Evolutionary conservation across 1,140 invertebrate species (phyloP), one percentile per base, ranked within the genome.

Genomic region (Trichogramma pretiosum): DNA sequence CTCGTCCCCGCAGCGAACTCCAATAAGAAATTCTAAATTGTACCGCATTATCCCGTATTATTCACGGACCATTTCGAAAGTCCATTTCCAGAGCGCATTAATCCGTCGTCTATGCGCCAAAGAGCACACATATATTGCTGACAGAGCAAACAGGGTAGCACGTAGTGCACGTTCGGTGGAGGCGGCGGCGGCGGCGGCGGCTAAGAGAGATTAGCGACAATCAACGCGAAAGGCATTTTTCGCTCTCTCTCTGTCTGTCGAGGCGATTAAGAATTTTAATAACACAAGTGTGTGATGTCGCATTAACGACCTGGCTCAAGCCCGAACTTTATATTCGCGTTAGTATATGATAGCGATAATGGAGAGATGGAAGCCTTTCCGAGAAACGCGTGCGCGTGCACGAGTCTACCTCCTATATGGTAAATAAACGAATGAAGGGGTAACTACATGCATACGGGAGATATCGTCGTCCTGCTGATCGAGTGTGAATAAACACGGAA

Each of bases 221-320:
- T 35, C 5, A 14, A 43, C 18, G 22, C 39, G 23, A n/a, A 39
- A 16, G 38, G 46, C 33, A 35, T 24, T 41, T 8, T 26, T 24
- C 19, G 26, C 36, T 39, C 18, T 37, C 36, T 47, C 59, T 62
- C 64, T 66, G 60, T 61, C 55, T 57, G 9, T 59, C 58, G 63
- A 65, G 64, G 61, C 63, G 64, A 60, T 67, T 59, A 67, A 60
- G 68, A 68, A 68, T 71, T 69, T 68, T 71, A 71, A 69, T 71
- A 68, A 69, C 64, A 60, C 57, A 57, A 52, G 58, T 45, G 55
- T 53, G 53, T 52, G 53, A 33, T 36, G 47, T 48, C 55, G 57
- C 57, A 59, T 60, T 53, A 60, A 55, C 54, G 54, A 47, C 36
- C 48, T 49, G 51, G 52, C 42, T 53, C 52, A 44, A 44, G 46